phyloP scores from a whole-genome alignment of 2,113 vertebrate species.

The Hippocampus zosterae region DNA sequence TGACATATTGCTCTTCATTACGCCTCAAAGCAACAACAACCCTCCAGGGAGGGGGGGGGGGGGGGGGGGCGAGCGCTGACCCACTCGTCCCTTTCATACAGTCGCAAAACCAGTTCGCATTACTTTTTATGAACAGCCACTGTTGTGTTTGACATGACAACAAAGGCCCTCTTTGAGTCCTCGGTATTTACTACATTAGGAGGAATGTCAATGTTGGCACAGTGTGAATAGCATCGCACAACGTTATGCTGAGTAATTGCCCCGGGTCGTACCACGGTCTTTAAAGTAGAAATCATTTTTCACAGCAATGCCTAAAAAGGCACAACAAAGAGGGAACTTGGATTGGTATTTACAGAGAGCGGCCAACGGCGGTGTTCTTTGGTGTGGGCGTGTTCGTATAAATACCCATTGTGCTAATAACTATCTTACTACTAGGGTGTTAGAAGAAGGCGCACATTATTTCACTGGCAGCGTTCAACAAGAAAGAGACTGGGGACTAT shows the following conservation, averaged over 20 bases:
- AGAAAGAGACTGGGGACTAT: not conserved
- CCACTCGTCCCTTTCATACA: constrained; percentile 23
- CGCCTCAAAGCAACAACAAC: constrained; percentile 42
- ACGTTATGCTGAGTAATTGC: constrained; percentile 6
- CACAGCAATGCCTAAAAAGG: constrained; percentile 18
- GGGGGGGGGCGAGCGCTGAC: constrained; percentile 34
- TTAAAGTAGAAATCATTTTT: constrained; percentile 14
- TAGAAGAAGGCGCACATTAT: not conserved
- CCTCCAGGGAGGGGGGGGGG: too few species aligned
- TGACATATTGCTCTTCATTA: constrained; percentile 66
- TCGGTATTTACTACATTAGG: not conserved
- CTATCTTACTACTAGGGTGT: not conserved
- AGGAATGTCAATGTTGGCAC: not conserved
- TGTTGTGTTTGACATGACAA: constrained; percentile 11
- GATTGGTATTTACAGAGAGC: constrained; percentile 1
- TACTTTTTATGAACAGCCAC: constrained; percentile 9
- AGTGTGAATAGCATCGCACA: constrained; percentile 10
- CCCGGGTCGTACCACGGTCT: not conserved
- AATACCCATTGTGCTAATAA: not conserved
- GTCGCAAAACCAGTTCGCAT: constrained; percentile 21
- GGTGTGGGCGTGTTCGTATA: not conserved
- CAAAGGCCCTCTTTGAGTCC: constrained; percentile 1
- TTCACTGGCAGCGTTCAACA: not conserved
- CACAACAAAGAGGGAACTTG: constrained; percentile 10
- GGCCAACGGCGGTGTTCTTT: not conserved